A percentile compares a stretch with the other conserved stretches of the same genome.
phyloP scores from a whole-genome alignment of 1,140 invertebrate genomes.

The Diorhabda sublineata region DNA sequence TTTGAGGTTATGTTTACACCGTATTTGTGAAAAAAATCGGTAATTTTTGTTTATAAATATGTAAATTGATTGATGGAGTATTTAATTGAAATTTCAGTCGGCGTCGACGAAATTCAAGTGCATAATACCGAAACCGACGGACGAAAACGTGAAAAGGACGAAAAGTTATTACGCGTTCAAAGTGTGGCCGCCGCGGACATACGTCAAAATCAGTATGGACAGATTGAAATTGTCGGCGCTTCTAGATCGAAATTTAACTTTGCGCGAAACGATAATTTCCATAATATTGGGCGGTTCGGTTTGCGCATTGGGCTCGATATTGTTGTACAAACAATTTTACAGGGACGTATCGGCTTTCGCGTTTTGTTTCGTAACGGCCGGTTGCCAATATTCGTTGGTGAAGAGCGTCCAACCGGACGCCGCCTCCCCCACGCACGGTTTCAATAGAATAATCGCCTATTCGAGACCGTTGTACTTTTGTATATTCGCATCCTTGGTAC shows the following conservation, averaged over 20 bases:
- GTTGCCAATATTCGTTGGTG: conserved; percentile 94
- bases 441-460: conserved; percentile 93
- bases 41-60: no score
- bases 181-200: conserved; percentile 61
- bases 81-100: background rate
- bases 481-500: conserved; percentile 71
- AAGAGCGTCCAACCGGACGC: conserved; percentile 99
- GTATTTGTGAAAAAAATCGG: no score
- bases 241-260: conserved; percentile 86
- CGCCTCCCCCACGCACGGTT: conserved; percentile 95
- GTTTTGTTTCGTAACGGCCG: conserved; percentile 95
- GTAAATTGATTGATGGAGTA: no score
- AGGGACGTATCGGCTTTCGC: conserved; percentile 89
- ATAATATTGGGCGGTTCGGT: conserved; percentile 83
- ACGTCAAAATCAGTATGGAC: conserved; percentile 83
- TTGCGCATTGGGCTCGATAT: conserved; percentile 75
- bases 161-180: conserved; percentile 52
- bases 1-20: no score
- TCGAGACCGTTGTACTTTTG: conserved; percentile 94
- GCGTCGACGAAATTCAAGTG: conserved; percentile 9
- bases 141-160: conserved; percentile 16
- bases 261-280: conserved; percentile 79
- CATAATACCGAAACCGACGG: conserved; percentile 4
- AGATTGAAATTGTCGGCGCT: conserved; percentile 85
- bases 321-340: conserved; percentile 84